Evolutionary conservation across 2,888 invertebrate genomes (phyloP), one percentile per base, ranked within the genome.

Genomic region (Acronicta aceris): DNA sequence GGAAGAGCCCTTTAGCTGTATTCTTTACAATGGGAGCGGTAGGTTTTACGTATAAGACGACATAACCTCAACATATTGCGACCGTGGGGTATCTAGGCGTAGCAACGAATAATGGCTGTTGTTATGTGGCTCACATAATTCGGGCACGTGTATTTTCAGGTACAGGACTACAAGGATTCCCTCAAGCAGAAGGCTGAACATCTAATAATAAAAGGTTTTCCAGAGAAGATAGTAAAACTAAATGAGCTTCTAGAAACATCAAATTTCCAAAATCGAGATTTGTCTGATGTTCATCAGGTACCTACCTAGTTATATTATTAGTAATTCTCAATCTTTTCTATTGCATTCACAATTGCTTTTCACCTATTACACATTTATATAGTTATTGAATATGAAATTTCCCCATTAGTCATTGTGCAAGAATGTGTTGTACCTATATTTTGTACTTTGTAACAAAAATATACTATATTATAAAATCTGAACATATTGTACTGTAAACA

Each of bases 221-320:
- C 99, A 10, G 97, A 98, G 84, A 99, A 98, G 90, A 99, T 99
- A 78, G 97, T 98, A 8, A 97, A 97, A 87, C 95, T 99, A 65
- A 98, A 99, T 93, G 97, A 97, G 76, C 93, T 99, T 63, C 94
- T 99, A 79, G 97, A 98, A 85, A 98, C 98, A 30, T 95, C 97
- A 59, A 96, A 97, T 88, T 98, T 99, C 87, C 96, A 96, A 82
- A 96, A 97, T 81, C 95, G 97, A 67, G 96, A 97, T 84, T 96
- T 98, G 76, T 93, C 95, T 55, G 97, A 97, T 82, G 97, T 99
- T 42, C 97, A 97, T 87, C 96, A 97, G 94, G 96, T 95, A 82
- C 60, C 17, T n/a, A n/a, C n/a, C n/a, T n/a, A n/a, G n/a, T n/a
- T n/a, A 46, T 33, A 15, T 15, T n/a, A n/a, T 21, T 15, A 16